These are phyloP conservation scores for Macropus fuliginosus DNA, from an alignment of 2,797 vertebrate genomes.

Conservation along the genomic window DNA sequence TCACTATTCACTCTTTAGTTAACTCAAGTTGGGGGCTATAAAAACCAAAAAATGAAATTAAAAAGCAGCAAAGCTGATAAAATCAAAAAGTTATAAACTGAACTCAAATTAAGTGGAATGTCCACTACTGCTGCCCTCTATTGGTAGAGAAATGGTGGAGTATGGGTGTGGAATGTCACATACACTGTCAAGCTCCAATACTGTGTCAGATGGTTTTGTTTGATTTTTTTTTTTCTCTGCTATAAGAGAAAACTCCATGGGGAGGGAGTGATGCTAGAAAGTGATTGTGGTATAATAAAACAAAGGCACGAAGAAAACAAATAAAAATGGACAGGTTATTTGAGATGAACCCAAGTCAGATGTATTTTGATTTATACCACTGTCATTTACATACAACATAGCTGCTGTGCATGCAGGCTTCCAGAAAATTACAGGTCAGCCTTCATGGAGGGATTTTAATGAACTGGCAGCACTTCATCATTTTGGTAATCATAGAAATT, in stretches of 20 bases:
- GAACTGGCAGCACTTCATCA: constrained; percentile 23
- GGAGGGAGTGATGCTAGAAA: background rate
- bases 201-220: background rate
- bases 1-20: background rate
- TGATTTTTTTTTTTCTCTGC: background rate
- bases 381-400: background rate
- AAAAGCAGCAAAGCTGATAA: background rate
- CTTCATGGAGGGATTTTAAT: constrained; percentile 53
- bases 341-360: background rate
- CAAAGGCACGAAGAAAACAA: background rate
- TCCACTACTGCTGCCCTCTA: background rate
- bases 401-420: background rate
- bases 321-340: background rate
- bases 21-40: background rate
- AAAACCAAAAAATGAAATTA: background rate
- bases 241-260: background rate
- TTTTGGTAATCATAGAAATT: constrained; percentile 53
- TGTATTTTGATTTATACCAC: background rate
- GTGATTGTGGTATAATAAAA: background rate
- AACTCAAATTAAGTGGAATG: background rate
- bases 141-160: background rate
- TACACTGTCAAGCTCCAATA: background rate
- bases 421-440: background rate
- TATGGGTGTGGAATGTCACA: background rate
- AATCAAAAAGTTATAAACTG: background rate